Conservation (phyloP, 2,888 invertebrate genomes). For the Epinotia nisella region DNA sequence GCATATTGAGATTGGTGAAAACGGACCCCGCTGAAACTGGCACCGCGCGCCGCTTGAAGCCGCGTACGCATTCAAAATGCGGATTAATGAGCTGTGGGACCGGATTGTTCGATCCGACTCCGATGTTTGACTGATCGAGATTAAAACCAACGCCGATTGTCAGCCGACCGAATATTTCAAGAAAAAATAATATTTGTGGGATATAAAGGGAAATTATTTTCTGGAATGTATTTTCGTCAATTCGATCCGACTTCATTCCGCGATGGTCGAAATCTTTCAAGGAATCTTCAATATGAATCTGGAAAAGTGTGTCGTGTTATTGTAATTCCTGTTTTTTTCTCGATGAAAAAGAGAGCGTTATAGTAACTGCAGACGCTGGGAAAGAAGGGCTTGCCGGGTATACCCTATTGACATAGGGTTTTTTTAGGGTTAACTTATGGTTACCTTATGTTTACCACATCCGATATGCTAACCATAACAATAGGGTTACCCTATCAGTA, state of each 20-base stretch:
- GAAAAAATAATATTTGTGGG: constrained; percentile 10
- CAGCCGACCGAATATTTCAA: background rate
- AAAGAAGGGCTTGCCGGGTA: too few species aligned
- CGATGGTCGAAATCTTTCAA: constrained; percentile 2
- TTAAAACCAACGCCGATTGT: constrained; percentile 43
- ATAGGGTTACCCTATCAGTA: too few species aligned
- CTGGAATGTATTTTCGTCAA: background rate
- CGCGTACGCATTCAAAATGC: constrained; percentile 49
- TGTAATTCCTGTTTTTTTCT: background rate
- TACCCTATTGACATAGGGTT: too few species aligned
- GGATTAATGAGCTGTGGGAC: constrained; percentile 52
- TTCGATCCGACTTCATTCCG: background rate
- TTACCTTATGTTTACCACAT: too few species aligned
- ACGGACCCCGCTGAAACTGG: constrained; percentile 9
- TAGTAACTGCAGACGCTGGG: too few species aligned
- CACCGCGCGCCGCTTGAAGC: constrained; percentile 42
- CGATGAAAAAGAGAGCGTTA: too few species aligned
- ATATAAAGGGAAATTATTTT: background rate
- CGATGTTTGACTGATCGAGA: constrained; percentile 52
- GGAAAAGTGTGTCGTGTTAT: background rate
- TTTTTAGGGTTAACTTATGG: too few species aligned
- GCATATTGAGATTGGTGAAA: too few species aligned
- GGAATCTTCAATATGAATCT: background rate
- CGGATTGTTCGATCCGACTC: constrained; percentile 48
- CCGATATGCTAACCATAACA: too few species aligned